Evolutionary conservation across 2,113 vertebrate genomes (phyloP).

Genomic region (Myiozetetes cayanensis): DNA sequence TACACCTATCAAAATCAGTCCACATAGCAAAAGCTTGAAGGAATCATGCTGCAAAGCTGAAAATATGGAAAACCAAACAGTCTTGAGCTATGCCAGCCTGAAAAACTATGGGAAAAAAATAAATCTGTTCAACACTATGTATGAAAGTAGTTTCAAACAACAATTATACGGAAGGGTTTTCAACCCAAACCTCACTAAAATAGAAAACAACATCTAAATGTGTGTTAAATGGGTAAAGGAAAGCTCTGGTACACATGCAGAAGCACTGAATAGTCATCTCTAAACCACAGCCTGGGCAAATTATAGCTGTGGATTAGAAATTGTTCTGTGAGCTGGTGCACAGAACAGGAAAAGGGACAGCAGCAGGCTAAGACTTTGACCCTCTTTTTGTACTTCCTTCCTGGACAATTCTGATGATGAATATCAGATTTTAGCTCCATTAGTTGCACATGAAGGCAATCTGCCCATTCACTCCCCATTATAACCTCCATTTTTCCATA

Average conservation of each 20-base stretch:
- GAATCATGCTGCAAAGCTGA: background rate
- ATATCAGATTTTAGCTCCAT: background rate
- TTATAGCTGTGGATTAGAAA: background rate
- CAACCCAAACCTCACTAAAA: background rate
- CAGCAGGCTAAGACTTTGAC: background rate
- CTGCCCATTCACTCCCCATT: background rate
- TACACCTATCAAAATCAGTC: background rate
- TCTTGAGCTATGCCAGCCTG: background rate
- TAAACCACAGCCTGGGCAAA: background rate
- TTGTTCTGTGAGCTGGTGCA: fast-evolving
- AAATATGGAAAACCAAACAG: background rate
- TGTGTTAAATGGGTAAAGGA: background rate
- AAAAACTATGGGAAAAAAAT: background rate
- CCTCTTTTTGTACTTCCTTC: background rate
- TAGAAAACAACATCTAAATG: background rate
- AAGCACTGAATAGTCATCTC: background rate
- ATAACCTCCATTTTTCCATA: background rate
- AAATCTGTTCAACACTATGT: fast-evolving
- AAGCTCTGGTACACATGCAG: background rate
- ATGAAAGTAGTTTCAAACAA: background rate
- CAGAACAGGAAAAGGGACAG: background rate
- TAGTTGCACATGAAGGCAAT: background rate
- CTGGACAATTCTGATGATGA: background rate
- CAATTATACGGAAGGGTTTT: background rate
- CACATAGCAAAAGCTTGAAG: background rate